Conservation (phyloP, 2,888 invertebrate species). For the Schrankia costaestrigalis region DNA sequence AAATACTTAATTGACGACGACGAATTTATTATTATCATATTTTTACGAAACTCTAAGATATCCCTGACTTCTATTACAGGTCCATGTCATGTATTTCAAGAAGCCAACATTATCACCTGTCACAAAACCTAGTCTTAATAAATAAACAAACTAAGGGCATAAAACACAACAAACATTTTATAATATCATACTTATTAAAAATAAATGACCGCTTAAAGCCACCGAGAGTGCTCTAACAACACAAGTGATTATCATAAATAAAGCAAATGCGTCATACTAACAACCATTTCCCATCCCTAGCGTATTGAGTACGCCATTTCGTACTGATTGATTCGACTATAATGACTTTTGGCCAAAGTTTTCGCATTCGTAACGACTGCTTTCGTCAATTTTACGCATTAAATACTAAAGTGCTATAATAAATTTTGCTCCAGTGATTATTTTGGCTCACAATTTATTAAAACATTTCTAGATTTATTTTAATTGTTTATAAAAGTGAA, state of each 20-base stretch:
- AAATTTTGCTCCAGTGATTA: constrained; percentile 62
- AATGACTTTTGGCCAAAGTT: constrained; percentile 65
- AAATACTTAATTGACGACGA: no score
- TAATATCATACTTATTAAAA: constrained; percentile 13
- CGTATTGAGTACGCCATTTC: constrained; percentile 49
- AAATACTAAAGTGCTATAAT: constrained; percentile 54
- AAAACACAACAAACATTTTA: constrained; percentile 7
- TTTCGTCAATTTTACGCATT: constrained; percentile 67
- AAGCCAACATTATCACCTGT: no score
- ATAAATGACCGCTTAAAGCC: constrained; percentile 28
- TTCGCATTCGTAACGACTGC: constrained; percentile 51
- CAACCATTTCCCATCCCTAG: constrained; percentile 40
- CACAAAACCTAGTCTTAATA: no score
- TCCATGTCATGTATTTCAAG: no score
- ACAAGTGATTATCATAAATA: constrained; percentile 61
- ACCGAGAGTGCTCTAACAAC: constrained; percentile 20
- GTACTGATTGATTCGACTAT: constrained; percentile 69
- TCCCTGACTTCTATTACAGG: no score
- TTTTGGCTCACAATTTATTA: constrained; percentile 56
- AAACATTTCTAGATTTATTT: constrained; percentile 51
- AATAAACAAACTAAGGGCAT: no score
- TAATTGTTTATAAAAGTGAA: constrained; percentile 38
- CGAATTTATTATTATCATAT: no score
- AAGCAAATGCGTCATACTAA: constrained; percentile 42
- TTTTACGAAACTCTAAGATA: no score